Base-by-base conservation (phyloP, 1,140 invertebrate species). In the Bombus soroeensis region DNA sequence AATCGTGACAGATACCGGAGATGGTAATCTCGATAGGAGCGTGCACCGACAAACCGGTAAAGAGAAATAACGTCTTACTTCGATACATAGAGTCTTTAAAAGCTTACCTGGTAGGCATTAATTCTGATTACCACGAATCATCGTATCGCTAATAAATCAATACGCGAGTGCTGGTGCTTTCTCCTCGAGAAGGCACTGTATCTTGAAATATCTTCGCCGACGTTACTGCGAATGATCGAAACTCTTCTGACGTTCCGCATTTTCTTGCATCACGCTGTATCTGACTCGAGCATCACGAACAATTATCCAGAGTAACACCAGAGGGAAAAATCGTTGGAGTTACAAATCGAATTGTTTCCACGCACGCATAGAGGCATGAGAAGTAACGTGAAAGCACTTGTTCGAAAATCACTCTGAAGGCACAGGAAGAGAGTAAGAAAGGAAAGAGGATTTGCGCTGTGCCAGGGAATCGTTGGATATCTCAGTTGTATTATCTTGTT, bases 91-190 rank as follows among this genome's bases (percentile, higher is more conserved):
- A 80, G 53, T 72, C 41, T 53, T 66, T 80, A 59, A 32, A 12
- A 59, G 43, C 25, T 37, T 39, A 57, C 47, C 77, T 72, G 43
- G 22, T 28, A 62, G 43, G 32, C 34, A 59, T 39, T 75, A 76
- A 78, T 72, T 80, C 32, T 15, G 76, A 85, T 72, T 85, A 43
- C 53, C 10, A 5, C 34, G 76, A 62, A 62, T 80, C 66, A 43
- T 15, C 66, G 64, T 25, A 39, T 32, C 13, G 75, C 39, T 84
- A 79, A 79, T 84, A 84, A 84, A 84, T 84, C 83, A 59, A 22
- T 76, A 59, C 32, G 28, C 79, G 34, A n/a, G 15, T 28, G 32
- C 9, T 13, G 15, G 37, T 37, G 25, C 25, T 77, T 70, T 78
- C 75, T 84, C 64, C n/a, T 70, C 18, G 41, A 6, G 39, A 32